A percentile compares a stretch with the other conserved stretches of the same genome.
These are phyloP conservation scores for Motacilla tschutschensis DNA, from an alignment of 2,113 vertebrate genomes.

Conservation along the genomic window DNA sequence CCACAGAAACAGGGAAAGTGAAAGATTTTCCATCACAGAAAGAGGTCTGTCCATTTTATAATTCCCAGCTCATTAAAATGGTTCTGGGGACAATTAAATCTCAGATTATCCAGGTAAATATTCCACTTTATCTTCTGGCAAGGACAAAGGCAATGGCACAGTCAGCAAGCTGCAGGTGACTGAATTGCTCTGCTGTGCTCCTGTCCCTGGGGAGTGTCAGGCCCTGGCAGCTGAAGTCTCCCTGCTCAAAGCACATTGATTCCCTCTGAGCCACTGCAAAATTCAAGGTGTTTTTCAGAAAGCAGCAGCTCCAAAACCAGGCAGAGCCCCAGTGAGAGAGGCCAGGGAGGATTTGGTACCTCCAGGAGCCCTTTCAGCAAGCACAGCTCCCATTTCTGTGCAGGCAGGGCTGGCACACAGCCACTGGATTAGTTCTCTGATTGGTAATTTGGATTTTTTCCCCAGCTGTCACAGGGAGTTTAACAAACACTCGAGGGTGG, in stretches of 20 bases:
- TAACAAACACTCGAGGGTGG: neutral
- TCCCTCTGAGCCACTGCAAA: neutral
- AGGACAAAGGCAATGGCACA: conserved; percentile 41
- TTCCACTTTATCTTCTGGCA: neutral
- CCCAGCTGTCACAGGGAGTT: conserved; percentile 27
- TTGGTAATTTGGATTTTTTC: conserved; percentile 20
- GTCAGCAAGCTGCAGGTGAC: conserved; percentile 26
- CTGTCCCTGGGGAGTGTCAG: conserved; percentile 7
- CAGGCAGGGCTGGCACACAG: neutral
- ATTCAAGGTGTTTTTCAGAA: neutral
- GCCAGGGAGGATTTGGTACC: neutral
- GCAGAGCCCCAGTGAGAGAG: neutral
- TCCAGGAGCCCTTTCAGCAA: neutral
- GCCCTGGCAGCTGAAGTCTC: neutral
- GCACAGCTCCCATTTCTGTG: neutral
- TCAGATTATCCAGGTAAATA: neutral
- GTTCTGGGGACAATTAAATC: neutral
- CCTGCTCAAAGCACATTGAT: neutral
- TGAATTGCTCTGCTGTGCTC: conserved; percentile 26
- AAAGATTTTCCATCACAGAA: neutral
- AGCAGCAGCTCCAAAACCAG: neutral
- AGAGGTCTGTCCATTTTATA: neutral
- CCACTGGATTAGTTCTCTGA: conserved; percentile 20
- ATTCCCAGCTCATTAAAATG: neutral
- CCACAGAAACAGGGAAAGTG: neutral